phyloP scores from a whole-genome alignment of 2,888 invertebrate genomes.

The Auanema sp. region DNA sequence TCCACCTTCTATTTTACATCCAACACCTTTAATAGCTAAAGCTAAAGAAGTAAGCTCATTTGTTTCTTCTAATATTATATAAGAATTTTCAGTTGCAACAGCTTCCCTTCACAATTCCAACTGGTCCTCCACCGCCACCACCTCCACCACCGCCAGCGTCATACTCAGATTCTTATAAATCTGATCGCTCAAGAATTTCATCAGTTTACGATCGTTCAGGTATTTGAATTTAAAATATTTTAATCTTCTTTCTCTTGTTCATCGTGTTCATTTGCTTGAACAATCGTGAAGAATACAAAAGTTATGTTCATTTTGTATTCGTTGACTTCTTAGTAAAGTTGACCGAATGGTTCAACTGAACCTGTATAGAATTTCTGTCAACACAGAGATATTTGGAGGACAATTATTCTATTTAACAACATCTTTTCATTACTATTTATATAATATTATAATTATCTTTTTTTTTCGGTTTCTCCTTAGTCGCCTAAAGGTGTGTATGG shows the following conservation, averaged over 20 bases:
- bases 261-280: not conserved
- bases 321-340: too few species aligned
- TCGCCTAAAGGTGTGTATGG: constrained; percentile 1
- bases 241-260: not conserved
- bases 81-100: not conserved
- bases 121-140: not conserved
- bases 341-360: too few species aligned
- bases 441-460: not conserved
- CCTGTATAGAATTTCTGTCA: too few species aligned
- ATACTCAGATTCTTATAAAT: too few species aligned
- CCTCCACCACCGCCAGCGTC: not conserved
- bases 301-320: not conserved
- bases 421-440: too few species aligned
- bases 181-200: too few species aligned
- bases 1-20: constrained; percentile 14
- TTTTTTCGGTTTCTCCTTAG: not conserved
- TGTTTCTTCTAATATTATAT: not conserved
- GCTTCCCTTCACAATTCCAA: not conserved
- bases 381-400: too few species aligned
- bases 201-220: too few species aligned
- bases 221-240: too few species aligned
- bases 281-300: not conserved
- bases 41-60: constrained; percentile 9
- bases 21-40: constrained; percentile 8
- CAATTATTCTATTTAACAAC: too few species aligned